A percentile compares a stretch with the other conserved stretches of the same genome.
Evolutionary conservation across 1,140 invertebrate species (phyloP).

Genomic region (Whitmania pigra): DNA sequence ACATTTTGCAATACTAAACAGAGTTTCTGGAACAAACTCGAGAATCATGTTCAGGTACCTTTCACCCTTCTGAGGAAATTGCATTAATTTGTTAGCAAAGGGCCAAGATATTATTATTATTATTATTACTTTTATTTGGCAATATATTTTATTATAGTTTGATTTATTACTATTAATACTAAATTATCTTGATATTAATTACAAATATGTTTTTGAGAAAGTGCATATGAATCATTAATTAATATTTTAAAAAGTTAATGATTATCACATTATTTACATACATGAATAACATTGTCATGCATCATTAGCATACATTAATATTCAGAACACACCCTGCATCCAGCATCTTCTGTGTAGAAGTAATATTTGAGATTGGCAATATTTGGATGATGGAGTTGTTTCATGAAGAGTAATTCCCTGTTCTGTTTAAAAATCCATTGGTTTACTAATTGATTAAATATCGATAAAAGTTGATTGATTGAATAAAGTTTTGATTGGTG

Average conservation of each 20-base stretch:
- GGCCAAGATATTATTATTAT: not conserved
- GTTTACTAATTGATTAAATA: not conserved
- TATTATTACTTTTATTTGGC: not conserved
- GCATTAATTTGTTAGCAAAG: not conserved
- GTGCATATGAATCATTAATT: too few species aligned
- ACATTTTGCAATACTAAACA: slow-evolving; percentile 18
- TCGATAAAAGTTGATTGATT: not conserved
- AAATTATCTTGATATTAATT: too few species aligned
- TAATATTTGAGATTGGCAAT: slow-evolving; percentile 25
- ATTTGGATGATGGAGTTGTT: slow-evolving; percentile 26
- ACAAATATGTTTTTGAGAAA: too few species aligned
- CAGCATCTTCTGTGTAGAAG: slow-evolving; percentile 25
- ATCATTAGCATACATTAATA: not conserved
- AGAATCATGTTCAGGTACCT: slow-evolving; percentile 25
- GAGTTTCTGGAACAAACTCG: slow-evolving; percentile 26
- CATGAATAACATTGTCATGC: not conserved
- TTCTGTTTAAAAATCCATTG: slow-evolving; percentile 13
- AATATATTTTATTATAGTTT: not conserved
- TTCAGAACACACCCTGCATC: slow-evolving; percentile 14
- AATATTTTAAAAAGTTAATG: too few species aligned
- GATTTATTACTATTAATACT: too few species aligned
- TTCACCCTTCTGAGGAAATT: slow-evolving; percentile 19
- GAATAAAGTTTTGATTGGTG: not conserved
- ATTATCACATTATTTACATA: too few species aligned
- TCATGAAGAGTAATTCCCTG: slow-evolving; percentile 27